Base-by-base conservation (phyloP, 2,797 vertebrate species). In the Crenichthys baileyi region DNA sequence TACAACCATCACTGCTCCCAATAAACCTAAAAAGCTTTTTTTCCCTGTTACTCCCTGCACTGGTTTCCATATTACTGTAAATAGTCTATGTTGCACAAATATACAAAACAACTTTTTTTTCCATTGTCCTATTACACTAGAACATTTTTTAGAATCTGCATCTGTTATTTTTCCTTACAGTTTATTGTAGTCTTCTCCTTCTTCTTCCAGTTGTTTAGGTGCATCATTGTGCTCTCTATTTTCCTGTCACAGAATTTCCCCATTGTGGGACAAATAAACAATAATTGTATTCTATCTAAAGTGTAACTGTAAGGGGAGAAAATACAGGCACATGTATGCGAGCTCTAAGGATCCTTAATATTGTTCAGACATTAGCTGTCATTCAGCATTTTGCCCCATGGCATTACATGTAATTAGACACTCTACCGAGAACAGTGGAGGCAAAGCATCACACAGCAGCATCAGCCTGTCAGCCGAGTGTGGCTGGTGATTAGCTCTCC, bases 401-500 rank as follows among this genome's bases (percentile, higher is more conserved):
- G 83, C 61, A 60, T 74, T 44, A 67, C 65, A 67, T 70, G 73
- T 79, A 84, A 86, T 84, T 83, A 86, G 73, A 85, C 75, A 41
- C 61, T 83, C 70, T 82, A 58, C 58, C 44, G 76, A 79, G 29
- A 68, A 31, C 79, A 70, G n/a, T 53, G 46, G 60, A 84, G 60
- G 58, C 60, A 71, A 70, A 75, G 60, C 72, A 58, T 83, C 39
- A 58, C 16, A 60, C 73, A 60, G 76, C 56, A 70, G 83, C 16
- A 1, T 68, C 82, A 72, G 80, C 73, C 79, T 82, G 88, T 82
- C 67, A 83, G 56, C 58, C 16, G 44, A 79, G 77, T 50, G 65
- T 60, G 58, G 71, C 55, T 75, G 79, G 78, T 88, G 89, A 90
- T 91, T 83, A 88, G 76, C 75, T 84, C 51, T 74, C 72, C 75